Base-by-base conservation (phyloP, 2,888 invertebrate species). In the Nemotelus nigrinus region DNA sequence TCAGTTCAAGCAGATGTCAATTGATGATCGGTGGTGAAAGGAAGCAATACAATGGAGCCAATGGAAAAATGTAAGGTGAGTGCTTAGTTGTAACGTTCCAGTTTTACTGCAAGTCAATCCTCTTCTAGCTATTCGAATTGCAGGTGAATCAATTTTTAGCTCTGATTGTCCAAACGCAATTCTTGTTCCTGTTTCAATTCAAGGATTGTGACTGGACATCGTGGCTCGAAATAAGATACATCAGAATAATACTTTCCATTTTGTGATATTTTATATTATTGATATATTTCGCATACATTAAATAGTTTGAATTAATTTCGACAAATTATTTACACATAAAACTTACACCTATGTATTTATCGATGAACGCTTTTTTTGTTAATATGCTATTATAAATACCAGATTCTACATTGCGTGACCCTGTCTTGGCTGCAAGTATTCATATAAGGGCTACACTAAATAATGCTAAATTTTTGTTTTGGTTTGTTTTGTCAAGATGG, bases 101-200 rank as follows among this genome's bases (percentile, higher is more conserved):
- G 25, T 65, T 58, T 44, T 65, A 45, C 41, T 45, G 45, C 65
- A 25, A 25, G 25, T 25, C 25, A 45, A 47, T 65, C 41, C 10
- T 8, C 44, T 65, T 45, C 44, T 65, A 44, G 10, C 47, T 4
- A 1, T 45, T 65, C 45, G n/a, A 10, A 65, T 65, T 65, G 45
- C 8, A 41, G 70, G 10, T 43, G 48, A 57, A 76, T 86, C 87
- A 84, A 85, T 87, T 87, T 87, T 87, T 87, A 87, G 87, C 87
- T 87, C 85, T 87, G 87, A 87, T 87, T 87, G 87, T 87, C 87
- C 87, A 87, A 87, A 87, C 87, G 87, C 87, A 87, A 87, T 87
- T 87, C 87, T 87, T 87, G 87, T 87, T 83, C 83, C 82, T 83
- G 82, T 84, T 84, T 83, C 83, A 84, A 82, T 83, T 86, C 87